Conservation (phyloP, 2,797 vertebrate species). For the Anableps anableps region DNA sequence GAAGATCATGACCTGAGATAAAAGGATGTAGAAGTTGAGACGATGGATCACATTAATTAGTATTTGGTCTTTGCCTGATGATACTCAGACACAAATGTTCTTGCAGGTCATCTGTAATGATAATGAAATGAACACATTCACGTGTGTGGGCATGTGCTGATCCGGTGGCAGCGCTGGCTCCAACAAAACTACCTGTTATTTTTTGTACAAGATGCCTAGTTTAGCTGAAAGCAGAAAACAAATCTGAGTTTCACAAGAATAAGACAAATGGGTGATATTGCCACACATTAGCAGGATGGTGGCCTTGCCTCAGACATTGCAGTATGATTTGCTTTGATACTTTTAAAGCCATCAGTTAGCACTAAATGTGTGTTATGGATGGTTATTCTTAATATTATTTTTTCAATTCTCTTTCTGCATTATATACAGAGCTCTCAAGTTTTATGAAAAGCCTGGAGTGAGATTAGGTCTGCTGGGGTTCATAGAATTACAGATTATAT, state of each 20-base stretch:
- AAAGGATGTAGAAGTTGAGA: not conserved
- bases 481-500: no score
- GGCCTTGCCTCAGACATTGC: not conserved
- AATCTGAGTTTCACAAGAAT: not conserved
- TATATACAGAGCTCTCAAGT: no score
- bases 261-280: not conserved
- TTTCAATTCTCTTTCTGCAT: no score
- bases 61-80: constrained; percentile 34
- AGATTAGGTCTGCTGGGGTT: no score
- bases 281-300: not conserved
- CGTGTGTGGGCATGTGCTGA: not conserved
- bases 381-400: no score
- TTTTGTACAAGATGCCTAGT: constrained; percentile 14
- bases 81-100: constrained; percentile 19
- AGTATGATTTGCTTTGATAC: not conserved
- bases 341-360: not conserved
- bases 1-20: constrained; percentile 17
- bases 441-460: no score
- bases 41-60: constrained; percentile 36
- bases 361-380: not conserved
- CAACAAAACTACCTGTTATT: not conserved
- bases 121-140: constrained; percentile 16
- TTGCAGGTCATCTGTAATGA: constrained; percentile 34
- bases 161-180: not conserved
- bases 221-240: not conserved